Evolutionary conservation across 2,888 invertebrate species (phyloP).

Genomic region (Hartigia nigra): DNA sequence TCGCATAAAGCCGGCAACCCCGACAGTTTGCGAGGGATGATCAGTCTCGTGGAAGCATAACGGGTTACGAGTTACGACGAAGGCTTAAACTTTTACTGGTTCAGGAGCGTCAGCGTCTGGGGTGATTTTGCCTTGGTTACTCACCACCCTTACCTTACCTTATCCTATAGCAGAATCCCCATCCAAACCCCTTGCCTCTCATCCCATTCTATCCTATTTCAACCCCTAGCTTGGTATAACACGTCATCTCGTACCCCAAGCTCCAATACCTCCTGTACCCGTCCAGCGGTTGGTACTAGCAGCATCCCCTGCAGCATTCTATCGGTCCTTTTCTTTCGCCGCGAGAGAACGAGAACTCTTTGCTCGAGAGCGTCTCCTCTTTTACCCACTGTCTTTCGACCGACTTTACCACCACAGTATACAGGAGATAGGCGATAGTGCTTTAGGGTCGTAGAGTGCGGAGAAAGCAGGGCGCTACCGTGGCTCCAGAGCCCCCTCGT

Average conservation of each 20-base stretch:
- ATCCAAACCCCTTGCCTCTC: conserved; percentile 21
- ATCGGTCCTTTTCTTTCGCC: not conserved
- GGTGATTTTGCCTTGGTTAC: conserved; percentile 44
- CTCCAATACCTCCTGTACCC: not conserved
- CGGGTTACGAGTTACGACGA: conserved; percentile 51
- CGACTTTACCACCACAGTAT: not conserved
- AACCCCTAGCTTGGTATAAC: conserved; percentile 11
- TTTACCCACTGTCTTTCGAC: not conserved
- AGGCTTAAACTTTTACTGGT: conserved; percentile 58
- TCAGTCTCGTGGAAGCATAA: conserved; percentile 52
- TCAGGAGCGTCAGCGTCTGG: conserved; percentile 55
- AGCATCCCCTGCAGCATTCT: not conserved
- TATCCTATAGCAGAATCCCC: not conserved
- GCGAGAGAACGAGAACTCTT: not conserved
- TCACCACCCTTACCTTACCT: conserved; percentile 2
- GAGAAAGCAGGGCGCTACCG: not conserved
- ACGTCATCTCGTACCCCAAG: not conserved
- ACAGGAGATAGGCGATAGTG: not conserved
- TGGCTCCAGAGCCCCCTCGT: conserved; percentile 9
- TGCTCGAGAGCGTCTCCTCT: conserved; percentile 3
- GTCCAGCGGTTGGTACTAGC: not conserved
- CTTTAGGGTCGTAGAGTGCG: not conserved
- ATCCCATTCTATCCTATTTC: conserved; percentile 19
- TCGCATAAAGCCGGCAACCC: conserved; percentile 51
- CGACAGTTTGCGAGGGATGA: conserved; percentile 49